Conservation (phyloP, 2,797 vertebrate species). For the Galagoides demidoff region DNA sequence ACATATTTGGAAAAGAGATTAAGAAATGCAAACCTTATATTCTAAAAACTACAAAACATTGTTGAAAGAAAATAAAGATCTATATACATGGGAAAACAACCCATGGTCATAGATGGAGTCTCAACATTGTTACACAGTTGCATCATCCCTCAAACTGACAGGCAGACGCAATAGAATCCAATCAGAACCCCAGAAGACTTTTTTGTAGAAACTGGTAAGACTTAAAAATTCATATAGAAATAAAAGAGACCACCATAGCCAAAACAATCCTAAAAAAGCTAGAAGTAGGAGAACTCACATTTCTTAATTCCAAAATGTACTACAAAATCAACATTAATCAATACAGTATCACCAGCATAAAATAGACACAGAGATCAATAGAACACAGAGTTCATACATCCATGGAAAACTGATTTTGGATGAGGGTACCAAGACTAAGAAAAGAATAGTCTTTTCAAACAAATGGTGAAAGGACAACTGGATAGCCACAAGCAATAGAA, state of each 20-base stretch:
- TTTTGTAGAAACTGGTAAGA: neutral
- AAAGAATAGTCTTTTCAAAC: neutral
- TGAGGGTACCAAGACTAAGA: neutral
- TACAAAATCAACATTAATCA: neutral
- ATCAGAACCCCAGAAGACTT: neutral
- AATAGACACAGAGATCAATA: neutral
- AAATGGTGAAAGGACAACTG: neutral
- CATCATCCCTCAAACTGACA: neutral
- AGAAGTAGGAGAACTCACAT: neutral
- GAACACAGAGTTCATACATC: neutral
- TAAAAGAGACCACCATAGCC: neutral
- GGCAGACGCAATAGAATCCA: neutral
- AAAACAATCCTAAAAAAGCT: constrained; percentile 10
- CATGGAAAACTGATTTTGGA: neutral
- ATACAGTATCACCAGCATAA: neutral
- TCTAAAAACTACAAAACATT: neutral
- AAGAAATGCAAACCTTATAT: neutral
- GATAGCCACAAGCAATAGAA: neutral
- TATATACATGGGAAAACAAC: neutral
- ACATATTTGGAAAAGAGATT: neutral
- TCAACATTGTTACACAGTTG: neutral
- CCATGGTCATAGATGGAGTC: neutral
- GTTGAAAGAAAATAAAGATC: neutral
- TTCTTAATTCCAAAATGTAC: constrained; percentile 13
- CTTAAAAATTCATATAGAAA: constrained; percentile 29